Percentiles rank a stretch among this genome's conserved stretches.
These are phyloP conservation scores for Cephalopachus bancanus DNA, from an alignment of 2,797 vertebrate genomes.

Conservation along the genomic window DNA sequence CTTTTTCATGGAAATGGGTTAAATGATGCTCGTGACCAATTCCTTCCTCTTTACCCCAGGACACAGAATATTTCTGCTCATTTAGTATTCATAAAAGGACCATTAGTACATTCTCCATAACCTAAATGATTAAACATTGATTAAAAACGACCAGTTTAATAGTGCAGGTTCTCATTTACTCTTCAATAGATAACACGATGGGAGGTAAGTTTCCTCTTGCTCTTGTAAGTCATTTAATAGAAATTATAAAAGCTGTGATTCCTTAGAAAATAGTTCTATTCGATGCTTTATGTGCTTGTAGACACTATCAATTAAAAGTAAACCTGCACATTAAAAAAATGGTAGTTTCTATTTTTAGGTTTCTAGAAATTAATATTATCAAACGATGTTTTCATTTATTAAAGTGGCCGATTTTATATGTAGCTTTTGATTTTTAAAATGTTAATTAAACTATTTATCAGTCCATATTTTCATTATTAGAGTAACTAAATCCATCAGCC, in stretches of 20 bases:
- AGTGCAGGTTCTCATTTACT: constrained; percentile 78
- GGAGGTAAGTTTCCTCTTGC: not conserved
- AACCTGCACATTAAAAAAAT: constrained; percentile 77
- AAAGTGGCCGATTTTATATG: not conserved
- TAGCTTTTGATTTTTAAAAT: constrained; percentile 17
- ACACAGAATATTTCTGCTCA: constrained; percentile 1
- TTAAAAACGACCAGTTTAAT: constrained; percentile 77
- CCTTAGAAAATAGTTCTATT: constrained; percentile 82
- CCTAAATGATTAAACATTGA: constrained; percentile 78
- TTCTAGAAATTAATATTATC: constrained; percentile 71
- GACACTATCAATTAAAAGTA: constrained; percentile 81
- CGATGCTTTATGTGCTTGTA: constrained; percentile 82
- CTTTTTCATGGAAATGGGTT: constrained; percentile 7
- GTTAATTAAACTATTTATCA: not conserved
- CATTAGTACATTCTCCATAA: constrained; percentile 34
- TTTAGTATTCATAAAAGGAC: constrained; percentile 77
- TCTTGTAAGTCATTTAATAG: not conserved
- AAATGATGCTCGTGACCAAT: not conserved
- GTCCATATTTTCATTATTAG: not conserved
- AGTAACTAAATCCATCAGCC: not conserved
- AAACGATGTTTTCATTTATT: constrained; percentile 55
- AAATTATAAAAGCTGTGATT: constrained; percentile 79
- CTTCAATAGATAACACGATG: constrained; percentile 55
- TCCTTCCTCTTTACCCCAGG: not conserved
- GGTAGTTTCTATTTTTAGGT: constrained; percentile 10